Percentiles rank a stretch among this genome's conserved stretches.
These are phyloP conservation scores for Mirounga angustirostris DNA, from an alignment of 2,113 vertebrate species.

Conservation along the genomic window DNA sequence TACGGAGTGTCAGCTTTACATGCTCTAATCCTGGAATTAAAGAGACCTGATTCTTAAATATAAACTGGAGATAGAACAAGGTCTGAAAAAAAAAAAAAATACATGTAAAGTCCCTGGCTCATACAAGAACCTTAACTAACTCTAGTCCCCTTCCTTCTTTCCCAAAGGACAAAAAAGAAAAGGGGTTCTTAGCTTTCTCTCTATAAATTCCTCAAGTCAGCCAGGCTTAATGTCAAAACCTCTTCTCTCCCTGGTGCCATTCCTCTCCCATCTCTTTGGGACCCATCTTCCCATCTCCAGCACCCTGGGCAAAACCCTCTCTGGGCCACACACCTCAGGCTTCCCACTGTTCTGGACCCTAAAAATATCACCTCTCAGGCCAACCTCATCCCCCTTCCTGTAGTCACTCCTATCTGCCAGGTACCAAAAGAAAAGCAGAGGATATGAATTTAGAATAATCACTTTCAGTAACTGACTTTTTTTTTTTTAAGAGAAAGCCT, in stretches of 20 bases:
- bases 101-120: background rate
- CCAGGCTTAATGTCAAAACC: background rate
- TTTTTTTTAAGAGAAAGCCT: constrained; percentile 1
- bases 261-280: background rate
- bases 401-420: background rate
- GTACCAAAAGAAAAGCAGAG: background rate
- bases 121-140: constrained; percentile 15
- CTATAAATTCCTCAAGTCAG: background rate
- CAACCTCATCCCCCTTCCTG: background rate
- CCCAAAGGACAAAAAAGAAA: background rate
- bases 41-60: background rate
- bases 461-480: background rate
- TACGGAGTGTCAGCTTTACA: background rate
- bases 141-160: background rate
- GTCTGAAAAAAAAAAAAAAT: constrained; percentile 26
- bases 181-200: background rate
- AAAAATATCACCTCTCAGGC: background rate
- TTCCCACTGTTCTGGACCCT: background rate
- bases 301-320: accelerated
- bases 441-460: background rate
- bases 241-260: background rate
- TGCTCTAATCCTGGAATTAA: constrained; percentile 35
- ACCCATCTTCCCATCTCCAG: background rate
- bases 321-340: background rate
- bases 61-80: constrained; percentile 40